A percentile compares a stretch with the other conserved stretches of the same genome.
phyloP scores from a whole-genome alignment of 2,797 vertebrate species.

The Coluber constrictor region DNA sequence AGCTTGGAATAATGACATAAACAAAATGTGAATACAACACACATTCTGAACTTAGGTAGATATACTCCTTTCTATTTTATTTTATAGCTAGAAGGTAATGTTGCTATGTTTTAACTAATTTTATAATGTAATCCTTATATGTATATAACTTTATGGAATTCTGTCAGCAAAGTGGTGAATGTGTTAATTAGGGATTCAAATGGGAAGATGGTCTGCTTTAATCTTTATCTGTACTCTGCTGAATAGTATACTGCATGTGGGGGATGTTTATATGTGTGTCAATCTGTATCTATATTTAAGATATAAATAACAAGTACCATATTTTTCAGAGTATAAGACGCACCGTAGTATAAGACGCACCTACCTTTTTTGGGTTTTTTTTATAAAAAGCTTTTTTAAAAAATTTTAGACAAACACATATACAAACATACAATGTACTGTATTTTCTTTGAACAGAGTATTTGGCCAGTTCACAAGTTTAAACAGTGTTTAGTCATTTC shows the following conservation, averaged over 20 bases:
- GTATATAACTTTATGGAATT: neutral
- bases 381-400: too few relatives aligned
- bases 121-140: neutral
- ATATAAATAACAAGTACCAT: neutral
- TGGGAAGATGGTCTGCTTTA: neutral
- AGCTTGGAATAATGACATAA: neutral
- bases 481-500: too few relatives aligned
- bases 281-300: neutral
- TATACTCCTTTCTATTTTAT: neutral
- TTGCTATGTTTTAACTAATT: neutral
- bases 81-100: neutral
- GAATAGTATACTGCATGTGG: neutral
- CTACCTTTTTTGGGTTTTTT: too few relatives aligned
- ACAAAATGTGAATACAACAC: neutral
- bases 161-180: neutral
- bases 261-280: neutral
- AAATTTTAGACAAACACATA: too few relatives aligned
- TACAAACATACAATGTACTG: too few relatives aligned
- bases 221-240: neutral
- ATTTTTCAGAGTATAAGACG: too few relatives aligned
- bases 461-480: too few relatives aligned
- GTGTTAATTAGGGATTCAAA: neutral
- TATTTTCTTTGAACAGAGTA: too few relatives aligned
- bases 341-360: too few relatives aligned
- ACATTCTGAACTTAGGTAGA: neutral